Percentiles rank a stretch among this genome's conserved stretches.
Evolutionary conservation across 2,888 invertebrate species (phyloP).

Genomic region (Leucania comma): DNA sequence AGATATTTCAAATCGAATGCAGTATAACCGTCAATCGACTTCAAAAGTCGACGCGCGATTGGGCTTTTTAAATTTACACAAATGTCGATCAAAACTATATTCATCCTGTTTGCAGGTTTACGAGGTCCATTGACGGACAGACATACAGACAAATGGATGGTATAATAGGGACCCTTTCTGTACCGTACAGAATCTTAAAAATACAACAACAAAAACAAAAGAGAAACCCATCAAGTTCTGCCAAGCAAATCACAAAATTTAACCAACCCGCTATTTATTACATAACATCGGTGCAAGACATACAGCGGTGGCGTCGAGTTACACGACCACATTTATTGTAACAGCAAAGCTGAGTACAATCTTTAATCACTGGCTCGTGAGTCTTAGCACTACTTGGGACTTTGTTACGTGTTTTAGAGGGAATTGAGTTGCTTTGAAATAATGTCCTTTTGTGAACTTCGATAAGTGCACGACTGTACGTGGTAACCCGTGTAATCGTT

Average conservation of each 20-base stretch:
- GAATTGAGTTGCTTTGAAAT: slow-evolving; percentile 38
- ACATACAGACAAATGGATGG: too few relatives aligned
- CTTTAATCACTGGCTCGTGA: slow-evolving; percentile 76
- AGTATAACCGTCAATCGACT: too few relatives aligned
- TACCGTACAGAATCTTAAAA: too few relatives aligned
- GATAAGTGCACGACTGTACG: background rate
- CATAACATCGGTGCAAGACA: slow-evolving; percentile 38
- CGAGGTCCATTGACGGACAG: too few relatives aligned
- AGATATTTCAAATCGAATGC: too few relatives aligned
- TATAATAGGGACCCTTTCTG: too few relatives aligned
- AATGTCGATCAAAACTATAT: too few relatives aligned
- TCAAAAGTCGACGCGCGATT: too few relatives aligned
- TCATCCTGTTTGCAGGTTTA: too few relatives aligned
- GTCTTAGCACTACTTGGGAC: slow-evolving; percentile 64
- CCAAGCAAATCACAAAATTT: slow-evolving; percentile 15
- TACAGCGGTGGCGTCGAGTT: slow-evolving; percentile 21
- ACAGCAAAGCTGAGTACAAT: slow-evolving; percentile 65
- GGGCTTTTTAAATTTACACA: too few relatives aligned
- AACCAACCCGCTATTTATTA: slow-evolving; percentile 34
- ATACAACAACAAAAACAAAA: too few relatives aligned
- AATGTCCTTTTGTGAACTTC: background rate
- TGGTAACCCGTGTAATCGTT: background rate
- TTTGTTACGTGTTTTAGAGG: slow-evolving; percentile 63
- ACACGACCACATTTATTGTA: slow-evolving; percentile 60
- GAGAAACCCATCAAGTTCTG: background rate